These are phyloP conservation scores for Drosophila yooni DNA, from an alignment of 2,888 invertebrate genomes.

Conservation along the genomic window DNA sequence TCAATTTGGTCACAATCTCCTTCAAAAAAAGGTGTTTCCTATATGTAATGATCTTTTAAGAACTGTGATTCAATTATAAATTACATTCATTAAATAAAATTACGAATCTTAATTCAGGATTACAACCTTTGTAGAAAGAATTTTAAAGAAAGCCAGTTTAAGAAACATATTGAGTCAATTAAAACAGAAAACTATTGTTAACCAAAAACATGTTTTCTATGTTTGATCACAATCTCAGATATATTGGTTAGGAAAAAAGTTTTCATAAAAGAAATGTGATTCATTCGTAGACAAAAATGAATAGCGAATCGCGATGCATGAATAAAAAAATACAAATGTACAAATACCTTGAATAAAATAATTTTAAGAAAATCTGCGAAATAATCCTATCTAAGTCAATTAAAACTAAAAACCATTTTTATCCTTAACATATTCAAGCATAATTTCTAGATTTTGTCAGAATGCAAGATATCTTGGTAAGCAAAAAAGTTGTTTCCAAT, in stretches of 20 bases:
- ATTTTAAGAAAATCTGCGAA: not conserved
- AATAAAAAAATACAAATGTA: not conserved
- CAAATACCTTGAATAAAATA: too few species aligned
- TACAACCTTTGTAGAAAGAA: not conserved
- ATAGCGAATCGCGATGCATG: accelerated
- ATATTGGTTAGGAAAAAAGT: too few species aligned
- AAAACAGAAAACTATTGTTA: not conserved
- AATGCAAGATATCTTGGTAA: not conserved
- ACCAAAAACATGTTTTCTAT: too few species aligned
- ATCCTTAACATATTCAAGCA: too few species aligned
- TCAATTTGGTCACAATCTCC: not conserved
- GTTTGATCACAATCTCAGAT: too few species aligned
- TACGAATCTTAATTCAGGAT: not conserved
- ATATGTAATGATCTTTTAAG: accelerated
- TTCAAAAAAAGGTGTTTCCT: not conserved
- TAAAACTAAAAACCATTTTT: not conserved
- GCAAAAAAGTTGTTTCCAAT: not conserved
- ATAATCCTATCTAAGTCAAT: not conserved
- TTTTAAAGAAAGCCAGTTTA: not conserved
- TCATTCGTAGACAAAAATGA: not conserved
- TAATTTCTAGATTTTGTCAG: not conserved
- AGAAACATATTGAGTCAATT: not conserved
- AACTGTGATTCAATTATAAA: not conserved
- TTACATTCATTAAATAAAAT: not conserved
- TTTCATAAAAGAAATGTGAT: not conserved